Evolutionary conservation across 1,140 invertebrate species (phyloP), one percentile per base, ranked within the genome.

Genomic region (Leptinotarsa texana): DNA sequence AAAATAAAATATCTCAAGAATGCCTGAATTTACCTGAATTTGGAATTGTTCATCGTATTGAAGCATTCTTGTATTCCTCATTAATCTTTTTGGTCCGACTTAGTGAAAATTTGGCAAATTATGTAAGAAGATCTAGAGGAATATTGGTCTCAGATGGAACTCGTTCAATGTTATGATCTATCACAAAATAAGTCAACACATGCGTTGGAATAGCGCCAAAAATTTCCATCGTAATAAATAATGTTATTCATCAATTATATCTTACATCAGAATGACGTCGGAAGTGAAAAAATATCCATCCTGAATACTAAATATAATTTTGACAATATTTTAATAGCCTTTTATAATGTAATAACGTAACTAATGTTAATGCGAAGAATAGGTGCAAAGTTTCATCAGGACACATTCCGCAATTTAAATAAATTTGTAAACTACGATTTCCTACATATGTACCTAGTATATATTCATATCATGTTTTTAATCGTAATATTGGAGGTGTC

Each of bases 401-500:
- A 18, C 51, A 18, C n/a, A 18, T 4, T 17, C 51, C 2, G 51
- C 51, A 57, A 57, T 57, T 57, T n/a, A 57, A 57, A 57, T n/a
- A 57, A 57, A 57, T 18, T 5, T 57, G 51, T 57, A 57, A 57
- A 57, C 33, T 57, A 15, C 51, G n/a, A 57, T 15, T 57, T 57
- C 51, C 63, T 73, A 73, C 24, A 57, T 4, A 57, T 57, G 51
- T n/a, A 27, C 24, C 24, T 27, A 57, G 51, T 57, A 57, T 18
- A 74, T 63, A 77, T 74, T 72, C 69, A 13, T 70, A 62, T 72
- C 73, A 77, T 65, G 73, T 69, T 71, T 74, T 33, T 72, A 71
- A 75, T 67, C 69, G 76, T 77, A 77, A 77, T 70, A 77, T 72
- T 72, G 72, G 49, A 76, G 73, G 75, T 73, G 57, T 18, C 42